Evolutionary conservation across 1,140 invertebrate species (phyloP), one percentile per base, ranked within the genome.

Genomic region (Megalopta genalis): DNA sequence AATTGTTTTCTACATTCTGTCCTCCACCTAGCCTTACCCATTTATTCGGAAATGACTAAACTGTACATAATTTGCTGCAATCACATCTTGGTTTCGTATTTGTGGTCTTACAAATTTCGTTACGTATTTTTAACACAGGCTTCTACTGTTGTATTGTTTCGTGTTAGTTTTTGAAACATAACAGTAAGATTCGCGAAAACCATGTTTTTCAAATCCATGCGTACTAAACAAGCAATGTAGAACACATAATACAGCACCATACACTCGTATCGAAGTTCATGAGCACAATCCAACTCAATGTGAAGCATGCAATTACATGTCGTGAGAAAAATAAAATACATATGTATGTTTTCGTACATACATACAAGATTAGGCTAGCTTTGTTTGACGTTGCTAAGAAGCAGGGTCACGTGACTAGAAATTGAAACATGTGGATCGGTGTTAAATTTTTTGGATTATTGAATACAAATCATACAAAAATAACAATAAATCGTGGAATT

Each of bases 1-100:
- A 71, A 64, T 70, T 70, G 54, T 18, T 18, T 42, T 9, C 18
- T 54, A 76, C 72, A 57, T 85, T 57, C 49, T 81, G 37, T 42
- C 32, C 27, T 25, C 6, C 23, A 82, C 83, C 83, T 85, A 85
- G 46, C 80, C 42, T 85, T 75, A 80, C 63, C 72, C 32, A 59
- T 46, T 49, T 59, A 14, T 65, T 42, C 23, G 46, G 23, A 64
- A 79, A 37, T 71, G 62, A 79, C 57, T 59, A 21, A 52, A 60
- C n/a, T 75, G 54, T 37, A 80, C 21, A 77, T 62, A 68, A 65
- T 74, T 74, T 49, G 66, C 0, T 7, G 18, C 60, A 12, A 60
- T 9, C 37, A 21, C 27, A 59, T 27, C 3, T 37, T 6, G 16
- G 25, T 25, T 67, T 16, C 16, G 25, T 62, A 46, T 32, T 39